These are phyloP conservation scores for Cotesia congregata DNA, from an alignment of 2,888 invertebrate genomes.

Conservation along the genomic window DNA sequence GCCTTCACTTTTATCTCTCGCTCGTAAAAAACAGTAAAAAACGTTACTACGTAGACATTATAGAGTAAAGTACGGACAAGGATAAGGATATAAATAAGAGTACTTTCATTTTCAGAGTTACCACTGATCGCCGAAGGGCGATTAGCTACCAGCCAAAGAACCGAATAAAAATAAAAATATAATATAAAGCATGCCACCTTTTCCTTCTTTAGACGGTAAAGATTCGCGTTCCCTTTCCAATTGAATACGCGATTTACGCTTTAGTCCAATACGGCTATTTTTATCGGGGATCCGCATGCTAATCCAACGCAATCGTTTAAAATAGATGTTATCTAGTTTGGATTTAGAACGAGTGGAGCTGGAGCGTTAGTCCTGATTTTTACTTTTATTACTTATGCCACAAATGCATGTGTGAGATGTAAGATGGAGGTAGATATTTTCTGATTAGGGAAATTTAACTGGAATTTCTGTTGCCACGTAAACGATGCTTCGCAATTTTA, in stretches of 20 bases:
- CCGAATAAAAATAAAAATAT: background rate
- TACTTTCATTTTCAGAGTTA: conserved; percentile 52
- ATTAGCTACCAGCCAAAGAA: conserved; percentile 33
- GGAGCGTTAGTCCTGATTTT: no score
- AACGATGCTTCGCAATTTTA: background rate
- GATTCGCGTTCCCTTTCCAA: conserved; percentile 21
- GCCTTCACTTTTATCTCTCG: background rate
- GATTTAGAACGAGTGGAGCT: background rate
- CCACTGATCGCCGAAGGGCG: conserved; percentile 51
- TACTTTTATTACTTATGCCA: background rate
- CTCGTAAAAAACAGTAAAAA: no score
- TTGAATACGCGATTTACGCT: conserved; percentile 9
- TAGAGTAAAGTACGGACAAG: background rate
- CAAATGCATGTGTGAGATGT: background rate
- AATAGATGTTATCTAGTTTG: conserved; percentile 37
- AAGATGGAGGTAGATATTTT: conserved; percentile 7
- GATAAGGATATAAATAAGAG: conserved; percentile 6
- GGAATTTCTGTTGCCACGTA: conserved; percentile 4
- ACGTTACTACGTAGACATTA: no score
- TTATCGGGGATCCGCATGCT: conserved; percentile 2
- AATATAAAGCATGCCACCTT: conserved; percentile 7
- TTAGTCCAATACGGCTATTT: background rate
- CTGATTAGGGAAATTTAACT: background rate
- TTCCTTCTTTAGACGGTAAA: conserved; percentile 2
- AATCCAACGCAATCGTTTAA: conserved; percentile 10